Evolutionary conservation across 2,888 invertebrate genomes (phyloP), one percentile per base, ranked within the genome.

Genomic region (Scaptomyza tumidula): DNA sequence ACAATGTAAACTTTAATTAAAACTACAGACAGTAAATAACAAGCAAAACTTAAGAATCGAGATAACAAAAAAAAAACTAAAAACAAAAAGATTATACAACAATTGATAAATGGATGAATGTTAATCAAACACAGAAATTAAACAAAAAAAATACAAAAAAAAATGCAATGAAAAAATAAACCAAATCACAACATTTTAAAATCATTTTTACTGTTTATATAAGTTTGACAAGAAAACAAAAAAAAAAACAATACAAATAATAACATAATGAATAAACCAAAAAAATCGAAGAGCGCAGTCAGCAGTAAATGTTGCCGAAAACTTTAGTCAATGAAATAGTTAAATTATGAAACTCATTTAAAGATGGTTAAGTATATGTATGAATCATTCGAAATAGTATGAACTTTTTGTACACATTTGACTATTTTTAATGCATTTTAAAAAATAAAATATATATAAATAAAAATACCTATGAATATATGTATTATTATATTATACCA

Each of bases 351-450:
- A 71, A 52, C 63, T 75, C 68, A 68, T 65, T 76, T 69, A 65
- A 79, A 46, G 53, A 43, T 45, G 45, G 53, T 57, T 64, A 46
- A 71, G 50, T 39, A 66, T 58, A 33, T 39, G 19, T 58, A 33
- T 39, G 19, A 56, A 74, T 68, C 62, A 84, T 80, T 79, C 74
- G 64, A 72, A 75, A 81, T 73, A 85, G 88, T 79, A 89, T 85
- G 75, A 81, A 77, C 70, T 77, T 80, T 84, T 84, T 84, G 78
- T 88, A 84, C 81, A 87, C 83, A 87, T 84, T 84, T 88, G 85
- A 84, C 87, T 84, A 84, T 88, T 84, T 84, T 88, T 88, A 82
- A 82, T 86, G 88, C 88, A 88, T 82, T 82, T 88, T 82, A 82
- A 59, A 46, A 53, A 72, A 56, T 53, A 39, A 50, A 46, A 57